Percentiles rank a stretch among this genome's conserved stretches.
Evolutionary conservation across 2,797 vertebrate species (phyloP).

Genomic region (Salarias fasciatus): DNA sequence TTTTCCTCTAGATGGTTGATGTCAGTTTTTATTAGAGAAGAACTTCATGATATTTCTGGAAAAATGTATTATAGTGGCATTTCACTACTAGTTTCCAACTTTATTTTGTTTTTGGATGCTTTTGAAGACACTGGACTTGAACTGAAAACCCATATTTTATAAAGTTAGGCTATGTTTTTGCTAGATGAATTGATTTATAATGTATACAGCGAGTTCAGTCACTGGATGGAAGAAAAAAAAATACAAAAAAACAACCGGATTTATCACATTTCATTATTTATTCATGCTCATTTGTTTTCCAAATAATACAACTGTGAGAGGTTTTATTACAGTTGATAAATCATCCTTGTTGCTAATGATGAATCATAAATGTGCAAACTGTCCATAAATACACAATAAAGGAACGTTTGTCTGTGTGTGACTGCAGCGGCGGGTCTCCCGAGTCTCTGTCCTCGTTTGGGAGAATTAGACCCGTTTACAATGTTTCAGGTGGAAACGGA

Average conservation of each 20-base stretch:
- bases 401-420: slow-evolving; percentile 77
- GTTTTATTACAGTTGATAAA: slow-evolving; percentile 64
- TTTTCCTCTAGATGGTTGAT: slow-evolving; percentile 69
- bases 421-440: slow-evolving; percentile 70
- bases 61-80: slow-evolving; percentile 67
- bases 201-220: slow-evolving; percentile 72
- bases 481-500: too few species aligned
- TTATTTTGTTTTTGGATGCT: slow-evolving; percentile 49
- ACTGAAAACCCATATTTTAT: slow-evolving; percentile 72
- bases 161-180: slow-evolving; percentile 73
- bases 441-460: slow-evolving; percentile 60
- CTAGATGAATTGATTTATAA: slow-evolving; percentile 75
- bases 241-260: slow-evolving; percentile 28
- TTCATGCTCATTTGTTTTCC: slow-evolving; percentile 67
- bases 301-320: slow-evolving; percentile 64
- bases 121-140: slow-evolving; percentile 73
- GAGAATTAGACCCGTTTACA: too few species aligned
- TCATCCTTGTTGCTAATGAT: slow-evolving; percentile 76
- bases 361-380: slow-evolving; percentile 79
- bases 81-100: slow-evolving; percentile 59
- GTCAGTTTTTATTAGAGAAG: slow-evolving; percentile 73
- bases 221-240: slow-evolving; percentile 62
- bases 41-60: slow-evolving; percentile 60
- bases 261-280: slow-evolving; percentile 73
- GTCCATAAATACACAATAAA: slow-evolving; percentile 81